Base-by-base conservation (phyloP, 2,113 vertebrate species). In the Coregonus clupeaformis region DNA sequence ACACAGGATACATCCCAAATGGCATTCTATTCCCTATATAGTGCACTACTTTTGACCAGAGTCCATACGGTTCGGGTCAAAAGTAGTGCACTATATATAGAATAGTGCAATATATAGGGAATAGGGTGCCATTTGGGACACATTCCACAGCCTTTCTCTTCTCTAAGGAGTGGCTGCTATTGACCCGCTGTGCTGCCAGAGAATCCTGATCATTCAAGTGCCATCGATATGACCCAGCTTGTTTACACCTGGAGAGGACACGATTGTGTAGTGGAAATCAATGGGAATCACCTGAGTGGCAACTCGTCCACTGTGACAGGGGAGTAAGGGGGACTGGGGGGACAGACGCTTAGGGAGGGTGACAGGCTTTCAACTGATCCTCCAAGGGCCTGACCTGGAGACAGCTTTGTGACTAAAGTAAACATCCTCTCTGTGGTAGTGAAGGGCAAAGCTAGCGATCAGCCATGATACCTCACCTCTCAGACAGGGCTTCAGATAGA, bases 251-350 rank as follows among this genome's bases (percentile, higher is more conserved):
- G 80, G 65, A 82, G 69, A 83, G 73, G 81, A 87, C 83, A 87
- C 52, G 36, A 59, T 25, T 69, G 68, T 71, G 69, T 67, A 85
- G 71, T 65, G 81, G 71, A 74, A 80, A 85, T 85, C 79, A 78
- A 87, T 85, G 73, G 75, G 81, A 82, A 87, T 81, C 81, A 87
- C 85, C 85, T 85, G 81, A 83, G 72, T 81, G 79, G 78, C 84
- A 83, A 81, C 78, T 77, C 49, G 79, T 67, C 64, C 78, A 78
- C 64, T 30, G 16, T 49, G 68, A 12, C 32, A 63, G 70, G 62
- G 62, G 62, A 24, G 62, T 22, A 5, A n/a, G 29, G 71, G 57
- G 49, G 22, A 24, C 36, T 42, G 9, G 22, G 22, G 62, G 25
- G 62, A 13, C 22, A 14, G 62, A 64, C 11, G 7, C 12, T 64